phyloP scores from a whole-genome alignment of 2,888 invertebrate species.

The Apocheima hispidaria region DNA sequence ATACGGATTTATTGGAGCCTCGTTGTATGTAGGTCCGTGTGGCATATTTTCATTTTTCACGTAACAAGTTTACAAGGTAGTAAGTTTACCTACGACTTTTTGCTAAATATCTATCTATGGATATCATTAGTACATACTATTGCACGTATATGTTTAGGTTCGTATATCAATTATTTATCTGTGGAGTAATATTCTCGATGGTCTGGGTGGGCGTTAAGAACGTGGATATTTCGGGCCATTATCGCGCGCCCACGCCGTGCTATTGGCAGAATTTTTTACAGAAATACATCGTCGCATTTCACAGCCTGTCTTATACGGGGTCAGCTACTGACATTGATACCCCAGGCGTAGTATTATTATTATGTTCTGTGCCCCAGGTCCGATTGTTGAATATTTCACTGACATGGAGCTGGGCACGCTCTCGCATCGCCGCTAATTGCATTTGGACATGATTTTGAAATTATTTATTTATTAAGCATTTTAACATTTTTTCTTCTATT shows the following conservation, averaged over 20 bases:
- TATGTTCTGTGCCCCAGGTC: no score
- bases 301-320: conserved; percentile 60
- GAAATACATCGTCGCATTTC: conserved; percentile 76
- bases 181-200: conserved; percentile 72
- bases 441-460: conserved; percentile 30
- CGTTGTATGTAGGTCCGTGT: not conserved
- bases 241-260: conserved; percentile 76
- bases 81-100: no score
- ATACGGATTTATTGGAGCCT: no score
- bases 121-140: not conserved
- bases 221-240: conserved; percentile 79
- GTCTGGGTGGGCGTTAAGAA: conserved; percentile 72
- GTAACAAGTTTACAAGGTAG: not conserved
- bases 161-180: conserved; percentile 67
- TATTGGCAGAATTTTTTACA: conserved; percentile 79
- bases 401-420: conserved; percentile 26
- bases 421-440: conserved; percentile 11
- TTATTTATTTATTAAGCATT: conserved; percentile 30
- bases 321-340: conserved; percentile 68
- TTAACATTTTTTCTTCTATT: conserved; percentile 46
- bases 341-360: no score
- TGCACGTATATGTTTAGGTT: conserved; percentile 38
- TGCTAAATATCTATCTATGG: not conserved
- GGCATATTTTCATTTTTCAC: not conserved
- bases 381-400: conserved; percentile 38